Evolutionary conservation across 2,888 invertebrate species (phyloP), one percentile per base, ranked within the genome.

Genomic region (Epirrhoe alternata): DNA sequence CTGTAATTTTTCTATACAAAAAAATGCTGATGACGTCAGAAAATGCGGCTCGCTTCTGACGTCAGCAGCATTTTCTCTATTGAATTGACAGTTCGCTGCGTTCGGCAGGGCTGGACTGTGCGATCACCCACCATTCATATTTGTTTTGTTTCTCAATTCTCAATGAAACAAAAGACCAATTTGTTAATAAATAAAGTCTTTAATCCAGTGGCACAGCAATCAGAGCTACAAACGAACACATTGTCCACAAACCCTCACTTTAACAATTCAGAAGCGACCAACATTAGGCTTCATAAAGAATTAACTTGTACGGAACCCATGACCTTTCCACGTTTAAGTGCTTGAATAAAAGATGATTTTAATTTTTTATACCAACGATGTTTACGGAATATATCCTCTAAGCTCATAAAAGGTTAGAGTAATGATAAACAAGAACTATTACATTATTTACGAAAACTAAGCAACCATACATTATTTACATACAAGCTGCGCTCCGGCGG

Each of bases 271-370:
- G 38, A 35, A 33, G 2, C 49, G 35, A 54, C 45, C 42, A 62
- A 57, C 69, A 72, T 72, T 75, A 74, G 70, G 65, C 55, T 74
- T 72, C 53, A 75, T 80, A 72, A 71, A 78, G 66, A 74, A 77
- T 80, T 72, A 63, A 79, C 50, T 58, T 56, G 64, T 71, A 61
- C 63, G 64, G 64, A 65, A 71, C 64, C 71, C 77, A 71, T 78
- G 77, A 74, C 79, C 76, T 72, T 76, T 76, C 66, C 62, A 64
- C 59, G 67, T 68, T 62, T 64, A 64, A 55, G 64, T 61, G 50
- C 61, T 14, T 77, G 74, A 79, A 78, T 80, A 77, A 78, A 72
- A 66, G 66, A 77, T 59, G 31, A 49, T 58, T 65, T 78, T 56
- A 78, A 79, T 76, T 75, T 76, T 76, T 76, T 59, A 79, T 70